A percentile compares a stretch with the other conserved stretches of the same genome.
Evolutionary conservation across 2,888 invertebrate genomes (phyloP).

Genomic region (Agrochola circellaris): DNA sequence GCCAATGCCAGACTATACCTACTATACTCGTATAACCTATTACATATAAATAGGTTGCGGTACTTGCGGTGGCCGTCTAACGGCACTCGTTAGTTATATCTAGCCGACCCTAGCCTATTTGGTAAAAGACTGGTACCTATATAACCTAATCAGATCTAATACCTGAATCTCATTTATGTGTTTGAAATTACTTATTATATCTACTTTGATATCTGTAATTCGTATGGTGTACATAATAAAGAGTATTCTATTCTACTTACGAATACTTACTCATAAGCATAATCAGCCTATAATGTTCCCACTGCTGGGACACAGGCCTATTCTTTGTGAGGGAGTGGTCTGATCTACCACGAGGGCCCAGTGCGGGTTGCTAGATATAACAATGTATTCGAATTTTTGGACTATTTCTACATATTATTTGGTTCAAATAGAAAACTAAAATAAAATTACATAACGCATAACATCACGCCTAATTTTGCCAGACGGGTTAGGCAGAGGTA

Average conservation of each 20-base stretch:
- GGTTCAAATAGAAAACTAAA: background rate
- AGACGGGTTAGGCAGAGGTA: background rate
- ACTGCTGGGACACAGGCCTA: too few species aligned
- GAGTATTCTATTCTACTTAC: too few species aligned
- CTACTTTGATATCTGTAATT: too few species aligned
- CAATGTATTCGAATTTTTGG: too few species aligned
- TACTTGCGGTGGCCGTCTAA: background rate
- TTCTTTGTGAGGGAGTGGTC: too few species aligned
- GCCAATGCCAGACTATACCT: background rate
- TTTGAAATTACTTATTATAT: background rate
- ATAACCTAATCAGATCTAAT: background rate
- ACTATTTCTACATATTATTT: too few species aligned
- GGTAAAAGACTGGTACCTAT: background rate
- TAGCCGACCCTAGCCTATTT: background rate
- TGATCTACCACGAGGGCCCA: too few species aligned
- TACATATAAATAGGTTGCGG: background rate
- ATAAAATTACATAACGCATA: background rate
- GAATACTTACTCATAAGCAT: too few species aligned
- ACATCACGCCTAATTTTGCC: background rate
- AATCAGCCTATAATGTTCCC: too few species aligned
- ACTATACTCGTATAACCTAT: background rate
- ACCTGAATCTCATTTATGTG: background rate
- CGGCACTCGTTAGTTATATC: background rate
- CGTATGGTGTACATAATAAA: too few species aligned
- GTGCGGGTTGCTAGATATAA: too few species aligned